Percentiles rank a stretch among this genome's conserved stretches.
These are phyloP conservation scores for Ciconia boyciana DNA, from an alignment of 2,113 vertebrate species.

Conservation along the genomic window DNA sequence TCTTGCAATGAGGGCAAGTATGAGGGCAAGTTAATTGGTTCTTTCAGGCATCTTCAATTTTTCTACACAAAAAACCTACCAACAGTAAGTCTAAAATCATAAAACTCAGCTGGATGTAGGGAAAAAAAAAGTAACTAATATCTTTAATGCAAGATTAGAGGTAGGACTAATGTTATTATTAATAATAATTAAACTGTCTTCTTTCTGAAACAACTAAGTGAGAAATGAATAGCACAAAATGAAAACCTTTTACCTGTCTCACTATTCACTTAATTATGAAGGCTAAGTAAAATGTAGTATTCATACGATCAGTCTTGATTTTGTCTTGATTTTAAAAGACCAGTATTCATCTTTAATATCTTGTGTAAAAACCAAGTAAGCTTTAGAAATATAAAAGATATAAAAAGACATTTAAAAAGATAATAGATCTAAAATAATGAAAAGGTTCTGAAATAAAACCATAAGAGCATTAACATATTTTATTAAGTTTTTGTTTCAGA, in stretches of 20 bases:
- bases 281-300: neutral
- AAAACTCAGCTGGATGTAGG: neutral
- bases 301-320: fast-evolving
- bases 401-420: neutral
- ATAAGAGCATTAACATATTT: neutral
- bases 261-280: neutral
- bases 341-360: neutral
- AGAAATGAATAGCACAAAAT: neutral
- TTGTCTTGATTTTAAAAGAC: neutral
- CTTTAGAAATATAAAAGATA: neutral
- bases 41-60: neutral
- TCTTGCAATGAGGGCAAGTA: neutral
- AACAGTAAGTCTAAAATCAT: neutral
- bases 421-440: neutral
- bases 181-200: neutral
- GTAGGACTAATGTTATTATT: neutral
- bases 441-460: neutral
- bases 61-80: neutral
- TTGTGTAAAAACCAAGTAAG: neutral
- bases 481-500: neutral
- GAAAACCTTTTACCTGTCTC: neutral
- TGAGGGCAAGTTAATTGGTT: neutral
- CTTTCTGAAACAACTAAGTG: neutral
- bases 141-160: neutral
- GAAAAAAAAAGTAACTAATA: neutral